Evolutionary conservation across 2,888 invertebrate genomes (phyloP).

Genomic region (Microlaimidae sp.): DNA sequence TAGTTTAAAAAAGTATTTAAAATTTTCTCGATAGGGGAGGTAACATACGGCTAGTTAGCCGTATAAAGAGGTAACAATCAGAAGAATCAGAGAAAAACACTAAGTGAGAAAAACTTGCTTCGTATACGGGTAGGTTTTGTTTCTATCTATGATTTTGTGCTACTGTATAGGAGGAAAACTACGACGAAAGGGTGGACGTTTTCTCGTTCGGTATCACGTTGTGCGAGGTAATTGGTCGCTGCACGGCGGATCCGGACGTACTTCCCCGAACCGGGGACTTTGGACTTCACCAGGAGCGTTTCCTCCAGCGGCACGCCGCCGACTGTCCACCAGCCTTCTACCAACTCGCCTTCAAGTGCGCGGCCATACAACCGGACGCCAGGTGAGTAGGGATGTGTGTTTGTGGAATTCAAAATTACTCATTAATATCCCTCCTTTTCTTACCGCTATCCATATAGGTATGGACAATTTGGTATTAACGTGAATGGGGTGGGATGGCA

Average conservation of each 20-base stretch:
- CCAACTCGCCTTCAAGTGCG: conserved; percentile 69
- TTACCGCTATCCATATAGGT: no score
- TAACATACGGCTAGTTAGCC: no score
- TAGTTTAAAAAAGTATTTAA: no score
- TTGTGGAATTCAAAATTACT: no score
- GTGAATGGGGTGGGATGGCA: no score
- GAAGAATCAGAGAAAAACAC: no score
- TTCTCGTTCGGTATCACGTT: conserved; percentile 86
- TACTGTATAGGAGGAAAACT: conserved; percentile 67
- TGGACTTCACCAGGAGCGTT: conserved; percentile 67
- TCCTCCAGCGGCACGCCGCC: conserved; percentile 65
- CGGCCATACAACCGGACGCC: conserved; percentile 71
- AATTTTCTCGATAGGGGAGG: no score
- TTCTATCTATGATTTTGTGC: no score
- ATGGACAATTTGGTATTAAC: no score
- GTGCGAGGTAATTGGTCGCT: conserved; percentile 87
- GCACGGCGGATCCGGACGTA: conserved; percentile 83
- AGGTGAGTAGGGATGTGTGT: conserved; percentile 45
- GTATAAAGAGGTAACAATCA: no score
- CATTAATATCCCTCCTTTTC: conserved; percentile 17
- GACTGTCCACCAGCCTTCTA: conserved; percentile 71
- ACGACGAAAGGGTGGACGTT: conserved; percentile 87
- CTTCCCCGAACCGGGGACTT: conserved; percentile 77
- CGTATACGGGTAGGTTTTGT: no score
- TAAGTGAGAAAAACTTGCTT: no score